A percentile compares a stretch with the other conserved stretches of the same genome.
phyloP scores from a whole-genome alignment of 2,797 vertebrate genomes.

The Pseudochirops cupreus region DNA sequence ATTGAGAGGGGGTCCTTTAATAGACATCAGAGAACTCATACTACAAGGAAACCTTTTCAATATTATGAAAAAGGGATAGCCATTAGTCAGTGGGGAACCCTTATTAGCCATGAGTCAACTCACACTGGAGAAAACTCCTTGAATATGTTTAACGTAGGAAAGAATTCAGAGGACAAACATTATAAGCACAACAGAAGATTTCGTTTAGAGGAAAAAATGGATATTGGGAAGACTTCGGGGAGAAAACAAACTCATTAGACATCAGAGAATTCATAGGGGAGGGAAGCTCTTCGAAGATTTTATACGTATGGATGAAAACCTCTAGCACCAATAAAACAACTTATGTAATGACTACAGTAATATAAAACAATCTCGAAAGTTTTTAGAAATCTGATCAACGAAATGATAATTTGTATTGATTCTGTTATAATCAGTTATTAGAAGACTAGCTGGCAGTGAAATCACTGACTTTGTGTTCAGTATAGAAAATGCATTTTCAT shows the following conservation, averaged over 20 bases:
- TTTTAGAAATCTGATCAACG: not conserved
- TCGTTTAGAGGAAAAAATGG: not conserved
- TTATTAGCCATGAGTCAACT: constrained; percentile 29
- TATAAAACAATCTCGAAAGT: not conserved
- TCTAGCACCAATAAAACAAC: not conserved
- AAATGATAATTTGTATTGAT: not conserved
- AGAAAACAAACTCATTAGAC: not conserved
- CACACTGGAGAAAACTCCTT: constrained; percentile 45
- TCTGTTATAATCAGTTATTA: not conserved
- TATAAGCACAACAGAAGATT: not conserved
- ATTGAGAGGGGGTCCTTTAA: constrained; percentile 33
- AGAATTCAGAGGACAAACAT: constrained; percentile 33
- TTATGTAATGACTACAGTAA: not conserved
- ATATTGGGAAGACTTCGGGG: not conserved
- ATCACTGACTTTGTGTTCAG: not conserved
- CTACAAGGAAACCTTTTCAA: constrained; percentile 23
- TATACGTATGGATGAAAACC: not conserved
- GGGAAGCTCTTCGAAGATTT: not conserved
- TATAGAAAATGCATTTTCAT: not conserved
- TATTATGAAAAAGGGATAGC: constrained; percentile 39
- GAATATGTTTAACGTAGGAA: constrained; percentile 21
- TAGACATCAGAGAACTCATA: constrained; percentile 30
- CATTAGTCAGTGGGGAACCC: constrained; percentile 24
- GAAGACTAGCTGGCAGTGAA: not conserved
- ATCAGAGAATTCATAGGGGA: not conserved